These are phyloP conservation scores for Acanthoscelides obtectus DNA, from an alignment of 2,888 invertebrate genomes.

Conservation along the genomic window DNA sequence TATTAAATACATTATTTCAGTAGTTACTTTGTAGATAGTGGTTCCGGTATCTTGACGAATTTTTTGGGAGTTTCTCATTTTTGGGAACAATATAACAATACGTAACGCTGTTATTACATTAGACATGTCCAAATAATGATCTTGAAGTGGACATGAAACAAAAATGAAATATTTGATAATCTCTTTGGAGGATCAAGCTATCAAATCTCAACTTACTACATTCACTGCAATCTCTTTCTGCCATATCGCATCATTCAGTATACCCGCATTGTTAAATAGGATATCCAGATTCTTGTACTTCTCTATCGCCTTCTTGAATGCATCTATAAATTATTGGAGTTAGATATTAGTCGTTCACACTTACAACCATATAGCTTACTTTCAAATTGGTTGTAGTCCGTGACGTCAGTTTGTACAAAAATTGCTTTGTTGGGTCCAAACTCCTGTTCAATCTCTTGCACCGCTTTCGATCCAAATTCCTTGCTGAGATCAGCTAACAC, in stretches of 20 bases:
- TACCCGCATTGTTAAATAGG: slow-evolving; percentile 30
- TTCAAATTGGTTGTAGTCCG: slow-evolving; percentile 21
- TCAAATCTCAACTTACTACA: slow-evolving; percentile 28
- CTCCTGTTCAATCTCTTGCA: slow-evolving; percentile 20
- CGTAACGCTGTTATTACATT: too few species aligned
- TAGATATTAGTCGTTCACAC: too few species aligned
- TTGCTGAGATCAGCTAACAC: slow-evolving; percentile 26
- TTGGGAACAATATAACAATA: too few species aligned
- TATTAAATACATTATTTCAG: too few species aligned
- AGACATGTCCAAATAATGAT: too few species aligned
- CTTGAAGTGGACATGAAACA: too few species aligned
- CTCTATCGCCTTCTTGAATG: slow-evolving; percentile 25
- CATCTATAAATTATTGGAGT: slow-evolving; percentile 28
- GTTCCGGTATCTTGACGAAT: too few species aligned
- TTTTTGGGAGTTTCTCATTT: too few species aligned
- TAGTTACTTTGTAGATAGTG: too few species aligned
- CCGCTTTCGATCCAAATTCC: slow-evolving; percentile 16
- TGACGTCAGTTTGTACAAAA: slow-evolving; percentile 28
- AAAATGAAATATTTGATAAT: too few species aligned
- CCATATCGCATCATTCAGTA: slow-evolving; percentile 26
- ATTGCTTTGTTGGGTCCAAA: slow-evolving; percentile 26
- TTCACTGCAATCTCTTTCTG: slow-evolving; percentile 26
- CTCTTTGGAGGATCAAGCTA: too few species aligned
- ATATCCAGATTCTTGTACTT: slow-evolving; percentile 27
- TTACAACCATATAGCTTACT: too few species aligned